Evolutionary conservation across 23 tunicate species (phyloP), one percentile per base, ranked within the genome.

Genomic region (Ascidia mentula): DNA sequence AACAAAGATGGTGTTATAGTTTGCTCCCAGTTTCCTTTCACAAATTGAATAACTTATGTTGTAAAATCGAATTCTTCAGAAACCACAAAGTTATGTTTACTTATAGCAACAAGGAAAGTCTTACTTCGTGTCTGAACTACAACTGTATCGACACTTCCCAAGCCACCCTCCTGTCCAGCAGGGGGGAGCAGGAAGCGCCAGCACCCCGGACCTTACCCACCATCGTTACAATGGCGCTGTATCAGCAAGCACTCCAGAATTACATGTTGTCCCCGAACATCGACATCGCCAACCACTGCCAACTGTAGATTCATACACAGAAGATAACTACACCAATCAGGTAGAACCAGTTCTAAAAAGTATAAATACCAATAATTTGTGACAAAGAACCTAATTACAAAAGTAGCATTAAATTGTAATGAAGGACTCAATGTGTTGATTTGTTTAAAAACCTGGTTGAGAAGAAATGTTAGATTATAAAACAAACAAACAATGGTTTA

Each of bases 241-340:
- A 31, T 91, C 97, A 6, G 97, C 90, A 38, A 91, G 97, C 69
- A 91, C 79, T 37, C 97, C 97, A 26, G 90, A 91, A 31, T 79
- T 91, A n/a, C 90, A 91, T 40, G 69, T 80, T 8, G 97, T 69
- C 38, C 38, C 83, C 28, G 82, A 38, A 18, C 87, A 75, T 17
- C 93, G 74, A 38, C 92, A 40, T 32, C 93, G 45, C 73, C 77
- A 45, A 34, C 87, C 86, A 9, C 79, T 82, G 13, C 90, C 83
- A 40, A 69, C 87, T 18, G 85, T 87, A 28, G 80, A 79, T 30
- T 71, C 79, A 1, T 78, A 45, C 39, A 60, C 45, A 31, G 90
- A 86, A 73, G 80, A 86, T 24, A 37, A 28, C 12, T 33, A 77
- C 9, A 35, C 37, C 38, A 39, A 35, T 9, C 65, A 53, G 65